Percentiles rank a stretch among this genome's conserved stretches.
phyloP scores from a whole-genome alignment of 2,888 invertebrate genomes.

The Amblyjoppa proteus region DNA sequence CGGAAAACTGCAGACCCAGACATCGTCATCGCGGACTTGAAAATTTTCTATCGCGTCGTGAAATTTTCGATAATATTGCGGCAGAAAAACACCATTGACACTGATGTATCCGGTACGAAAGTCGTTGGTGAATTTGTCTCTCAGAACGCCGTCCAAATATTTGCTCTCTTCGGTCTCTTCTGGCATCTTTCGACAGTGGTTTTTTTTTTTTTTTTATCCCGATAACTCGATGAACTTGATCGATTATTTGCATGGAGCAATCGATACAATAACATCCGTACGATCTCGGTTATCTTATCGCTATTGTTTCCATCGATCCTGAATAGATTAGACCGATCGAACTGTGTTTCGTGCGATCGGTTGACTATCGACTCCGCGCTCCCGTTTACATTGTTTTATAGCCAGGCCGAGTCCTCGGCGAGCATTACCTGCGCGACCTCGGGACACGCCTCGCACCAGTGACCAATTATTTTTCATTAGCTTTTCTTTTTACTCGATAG shows the following conservation, averaged over 20 bases:
- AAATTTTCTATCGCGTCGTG: conserved; percentile 84
- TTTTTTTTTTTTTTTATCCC: not conserved
- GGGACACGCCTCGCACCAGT: not conserved
- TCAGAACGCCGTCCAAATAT: conserved; percentile 74
- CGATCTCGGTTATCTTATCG: not conserved
- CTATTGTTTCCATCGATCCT: not conserved
- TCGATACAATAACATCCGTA: not conserved
- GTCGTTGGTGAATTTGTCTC: conserved; percentile 78
- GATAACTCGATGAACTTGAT: not conserved
- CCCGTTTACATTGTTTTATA: conserved; percentile 11
- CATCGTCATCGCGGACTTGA: conserved; percentile 85
- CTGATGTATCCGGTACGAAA: conserved; percentile 81
- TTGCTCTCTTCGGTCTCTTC: conserved; percentile 17
- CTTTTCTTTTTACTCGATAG: not conserved
- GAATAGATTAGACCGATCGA: not conserved
- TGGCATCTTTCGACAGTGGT: conserved; percentile 31
- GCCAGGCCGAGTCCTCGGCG: conserved; percentile 5
- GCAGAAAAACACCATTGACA: conserved; percentile 83
- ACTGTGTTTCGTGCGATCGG: not conserved
- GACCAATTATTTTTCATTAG: conserved; percentile 9
- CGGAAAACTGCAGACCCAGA: conserved; percentile 87
- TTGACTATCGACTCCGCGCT: conserved; percentile 2
- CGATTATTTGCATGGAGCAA: not conserved
- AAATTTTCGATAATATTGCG: conserved; percentile 83
- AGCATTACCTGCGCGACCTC: not conserved